A percentile compares a stretch with the other conserved stretches of the same genome.
These are phyloP conservation scores for Melopsittacus undulatus DNA, from an alignment of 2,797 vertebrate genomes.

Conservation along the genomic window DNA sequence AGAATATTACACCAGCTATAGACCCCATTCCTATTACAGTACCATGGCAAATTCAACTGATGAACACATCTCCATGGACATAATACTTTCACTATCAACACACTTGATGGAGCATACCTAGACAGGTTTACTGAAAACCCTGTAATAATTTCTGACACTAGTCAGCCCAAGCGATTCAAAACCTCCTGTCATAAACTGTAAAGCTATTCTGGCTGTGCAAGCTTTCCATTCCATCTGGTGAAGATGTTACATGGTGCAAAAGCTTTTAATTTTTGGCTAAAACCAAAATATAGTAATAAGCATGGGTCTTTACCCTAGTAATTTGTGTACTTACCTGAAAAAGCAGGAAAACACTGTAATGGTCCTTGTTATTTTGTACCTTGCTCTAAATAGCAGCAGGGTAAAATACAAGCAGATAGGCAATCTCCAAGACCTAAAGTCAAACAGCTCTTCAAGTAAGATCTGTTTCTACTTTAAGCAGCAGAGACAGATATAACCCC, in stretches of 20 bases:
- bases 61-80: neutral
- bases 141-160: neutral
- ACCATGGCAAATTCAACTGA: neutral
- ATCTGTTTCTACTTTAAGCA: constrained; percentile 19
- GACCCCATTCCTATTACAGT: neutral
- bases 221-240: neutral
- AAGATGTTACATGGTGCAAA: neutral
- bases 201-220: neutral
- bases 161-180: neutral
- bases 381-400: neutral
- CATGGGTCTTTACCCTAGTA: neutral
- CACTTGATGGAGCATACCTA: neutral
- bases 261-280: neutral
- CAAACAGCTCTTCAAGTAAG: neutral
- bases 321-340: neutral
- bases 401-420: neutral
- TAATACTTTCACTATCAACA: neutral
- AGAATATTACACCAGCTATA: neutral
- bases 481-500: neutral
- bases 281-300: neutral
- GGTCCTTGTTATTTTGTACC: neutral
- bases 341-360: neutral
- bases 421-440: neutral
- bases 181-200: neutral
- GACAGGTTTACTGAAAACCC: neutral